Percentiles rank a stretch among this genome's conserved stretches.
Conservation (phyloP, 1,140 invertebrate genomes). For the Aplysia californica region DNA sequence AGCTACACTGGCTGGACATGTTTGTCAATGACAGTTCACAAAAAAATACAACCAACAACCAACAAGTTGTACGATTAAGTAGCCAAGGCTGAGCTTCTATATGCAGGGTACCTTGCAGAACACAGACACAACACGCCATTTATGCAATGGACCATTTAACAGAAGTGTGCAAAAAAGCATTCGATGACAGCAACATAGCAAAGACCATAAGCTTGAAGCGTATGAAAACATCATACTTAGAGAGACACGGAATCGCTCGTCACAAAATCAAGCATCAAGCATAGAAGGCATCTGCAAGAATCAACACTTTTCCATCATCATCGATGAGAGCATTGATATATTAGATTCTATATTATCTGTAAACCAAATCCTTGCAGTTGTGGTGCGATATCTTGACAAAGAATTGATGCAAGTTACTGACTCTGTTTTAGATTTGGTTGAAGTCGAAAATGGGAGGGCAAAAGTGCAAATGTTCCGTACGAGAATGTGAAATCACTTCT, state of each 20-base stretch:
- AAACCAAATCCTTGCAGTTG: not conserved
- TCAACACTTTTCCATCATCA: not conserved
- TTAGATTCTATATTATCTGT: too few relatives aligned
- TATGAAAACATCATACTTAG: not conserved
- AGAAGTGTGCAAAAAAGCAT: not conserved
- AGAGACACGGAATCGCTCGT: not conserved
- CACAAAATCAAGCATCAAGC: too few relatives aligned
- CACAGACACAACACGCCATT: not conserved
- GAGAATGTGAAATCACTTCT: not conserved
- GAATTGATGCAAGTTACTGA: not conserved
- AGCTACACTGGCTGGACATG: not conserved
- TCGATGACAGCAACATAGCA: not conserved
- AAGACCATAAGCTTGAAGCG: not conserved
- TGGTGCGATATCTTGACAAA: not conserved
- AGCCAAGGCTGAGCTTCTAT: not conserved
- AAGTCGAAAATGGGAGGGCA: not conserved
- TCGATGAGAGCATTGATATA: slow-evolving; percentile 6
- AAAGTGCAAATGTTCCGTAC: not conserved
- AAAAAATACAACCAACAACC: not conserved
- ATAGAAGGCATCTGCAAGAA: not conserved
- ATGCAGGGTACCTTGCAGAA: not conserved
- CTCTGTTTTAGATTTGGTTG: not conserved
- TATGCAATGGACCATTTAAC: not conserved
- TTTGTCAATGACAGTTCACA: not conserved
- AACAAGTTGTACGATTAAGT: not conserved